Base-by-base conservation (phyloP, 2,113 vertebrate species). In the Pelusios castaneus region DNA sequence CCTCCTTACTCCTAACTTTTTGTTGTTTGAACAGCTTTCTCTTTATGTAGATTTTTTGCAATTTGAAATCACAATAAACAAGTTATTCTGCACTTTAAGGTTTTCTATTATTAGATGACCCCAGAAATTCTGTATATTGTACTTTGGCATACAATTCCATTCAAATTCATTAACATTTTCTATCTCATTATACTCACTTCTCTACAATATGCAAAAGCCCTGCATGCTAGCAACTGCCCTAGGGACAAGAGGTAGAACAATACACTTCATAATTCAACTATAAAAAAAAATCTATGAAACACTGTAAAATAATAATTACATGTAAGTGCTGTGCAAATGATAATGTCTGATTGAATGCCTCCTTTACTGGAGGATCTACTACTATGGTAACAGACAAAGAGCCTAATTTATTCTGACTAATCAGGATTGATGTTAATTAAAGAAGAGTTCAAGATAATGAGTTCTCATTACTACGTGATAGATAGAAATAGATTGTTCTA, bases 401-500 rank as follows among this genome's bases (percentile, higher is more conserved):
- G 70, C 58, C 88, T 97, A 98, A 98, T 98, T 97, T 95, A 98
- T 98, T 98, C 97, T 97, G 97, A 98, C 97, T 98, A 98, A 98
- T 98, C 97, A 98, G 97, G 96, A 98, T 97, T 98, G 98, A 98
- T 98, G 97, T 97, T 98, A 98, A 98, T 98, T 98, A 98, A 98
- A 97, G 96, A 98, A 86, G 97, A 98, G 96, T 97, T 96, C 96
- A 95, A 97, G 98, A 98, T 98, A 98, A 98, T 98, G 97, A 98
- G 97, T 98, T 98, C 97, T 97, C 97, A 98, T 98, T 98, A 98
- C 96, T 94, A 95, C 92, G 96, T 97, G 97, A 96, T 97, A 97
- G 97, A 97, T 98, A 94, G 96, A 98, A 97, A 97, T 96, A 98
- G 97, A 98, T 98, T 97, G 97, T 92, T 98, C 97, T 98, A 96